Evolutionary conservation across 2,113 vertebrate genomes (phyloP).

Genomic region (Indicator indicator): DNA sequence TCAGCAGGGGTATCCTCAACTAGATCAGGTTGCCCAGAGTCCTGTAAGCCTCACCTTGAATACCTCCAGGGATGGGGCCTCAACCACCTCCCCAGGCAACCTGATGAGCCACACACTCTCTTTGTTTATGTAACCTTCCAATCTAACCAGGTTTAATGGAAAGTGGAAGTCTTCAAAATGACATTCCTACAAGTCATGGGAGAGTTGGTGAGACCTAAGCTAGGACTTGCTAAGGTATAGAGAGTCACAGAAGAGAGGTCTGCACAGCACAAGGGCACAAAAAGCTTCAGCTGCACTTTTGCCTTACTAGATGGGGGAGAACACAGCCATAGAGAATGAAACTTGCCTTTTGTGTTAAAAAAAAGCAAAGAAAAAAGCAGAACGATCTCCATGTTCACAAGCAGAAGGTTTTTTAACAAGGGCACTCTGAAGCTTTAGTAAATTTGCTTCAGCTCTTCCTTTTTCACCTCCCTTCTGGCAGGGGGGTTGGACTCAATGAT

Average conservation of each 20-base stretch:
- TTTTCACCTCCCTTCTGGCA: not conserved
- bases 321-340: not conserved
- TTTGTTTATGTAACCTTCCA: not conserved
- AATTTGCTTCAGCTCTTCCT: not conserved
- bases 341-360: not conserved
- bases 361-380: not conserved
- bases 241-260: not conserved
- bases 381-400: not conserved
- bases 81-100: too few species aligned
- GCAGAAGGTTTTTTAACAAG: not conserved
- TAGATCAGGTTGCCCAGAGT: too few species aligned
- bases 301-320: not conserved
- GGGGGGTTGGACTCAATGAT: too few species aligned
- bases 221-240: not conserved
- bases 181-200: not conserved
- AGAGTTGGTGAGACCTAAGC: not conserved
- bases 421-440: slow-evolving; percentile 73
- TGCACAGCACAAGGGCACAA: not conserved
- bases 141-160: not conserved
- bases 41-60: too few species aligned
- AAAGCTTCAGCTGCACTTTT: not conserved
- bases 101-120: not conserved
- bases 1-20: too few species aligned
- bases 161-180: not conserved
- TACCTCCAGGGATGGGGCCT: too few species aligned